Percentiles rank a stretch among this genome's conserved stretches.
Conservation (phyloP, 2,113 vertebrate genomes). For the Ivindomyrus marchei region DNA sequence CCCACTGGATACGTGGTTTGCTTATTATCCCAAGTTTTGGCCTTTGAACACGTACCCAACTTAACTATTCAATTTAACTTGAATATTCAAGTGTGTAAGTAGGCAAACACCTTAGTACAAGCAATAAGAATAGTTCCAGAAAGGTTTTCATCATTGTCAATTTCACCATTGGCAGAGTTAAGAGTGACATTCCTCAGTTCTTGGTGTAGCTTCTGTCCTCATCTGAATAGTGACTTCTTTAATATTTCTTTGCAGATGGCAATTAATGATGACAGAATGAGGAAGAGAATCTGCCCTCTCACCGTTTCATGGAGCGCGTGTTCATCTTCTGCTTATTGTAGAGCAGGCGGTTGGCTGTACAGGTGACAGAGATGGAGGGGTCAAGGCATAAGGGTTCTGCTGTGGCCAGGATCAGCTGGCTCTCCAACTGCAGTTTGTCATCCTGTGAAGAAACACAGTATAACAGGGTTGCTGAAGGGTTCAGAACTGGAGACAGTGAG, state of each 20-base stretch:
- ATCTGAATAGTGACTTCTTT: not conserved
- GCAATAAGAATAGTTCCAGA: not conserved
- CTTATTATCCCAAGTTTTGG: not conserved
- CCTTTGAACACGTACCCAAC: not conserved
- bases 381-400: slow-evolving; percentile 95
- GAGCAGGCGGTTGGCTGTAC: slow-evolving; percentile 87
- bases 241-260: not conserved
- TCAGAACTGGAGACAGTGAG: not conserved
- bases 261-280: not conserved
- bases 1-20: not conserved
- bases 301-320: slow-evolving; percentile 90
- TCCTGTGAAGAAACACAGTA: slow-evolving; percentile 60
- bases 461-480: not conserved
- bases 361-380: slow-evolving; percentile 92
- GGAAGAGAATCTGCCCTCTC: not conserved
- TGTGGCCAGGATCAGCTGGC: slow-evolving; percentile 90
- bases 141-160: not conserved
- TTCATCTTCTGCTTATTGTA: slow-evolving; percentile 99
- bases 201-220: not conserved
- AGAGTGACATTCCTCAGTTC: not conserved
- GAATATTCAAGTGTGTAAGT: not conserved
- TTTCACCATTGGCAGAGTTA: not conserved
- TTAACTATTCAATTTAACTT: not conserved
- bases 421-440: slow-evolving; percentile 92
- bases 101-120: not conserved